phyloP scores from a whole-genome alignment of 2,113 vertebrate genomes.

The Phalacrocorax carbo region DNA sequence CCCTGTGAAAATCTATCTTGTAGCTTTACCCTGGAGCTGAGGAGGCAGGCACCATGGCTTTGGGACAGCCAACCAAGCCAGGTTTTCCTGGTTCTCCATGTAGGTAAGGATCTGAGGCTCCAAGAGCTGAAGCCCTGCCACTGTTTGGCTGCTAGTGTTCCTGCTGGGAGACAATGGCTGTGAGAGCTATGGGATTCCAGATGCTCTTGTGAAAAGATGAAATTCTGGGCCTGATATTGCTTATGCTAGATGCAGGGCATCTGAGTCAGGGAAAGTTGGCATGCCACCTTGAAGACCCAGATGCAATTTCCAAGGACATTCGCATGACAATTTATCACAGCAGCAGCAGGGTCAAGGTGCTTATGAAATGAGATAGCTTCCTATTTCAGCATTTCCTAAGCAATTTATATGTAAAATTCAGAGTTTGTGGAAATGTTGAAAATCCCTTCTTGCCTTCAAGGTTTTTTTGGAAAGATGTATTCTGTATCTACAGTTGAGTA shows the following conservation, averaged over 20 bases:
- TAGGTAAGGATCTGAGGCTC: neutral
- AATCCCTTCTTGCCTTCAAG: neutral
- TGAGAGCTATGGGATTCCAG: neutral
- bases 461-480: neutral
- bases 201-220: neutral
- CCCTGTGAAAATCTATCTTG: neutral
- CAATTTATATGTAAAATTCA: neutral
- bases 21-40: neutral
- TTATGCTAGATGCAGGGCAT: neutral
- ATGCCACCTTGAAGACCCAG: neutral
- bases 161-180: neutral
- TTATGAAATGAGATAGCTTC: neutral
- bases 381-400: neutral
- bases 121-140: neutral
- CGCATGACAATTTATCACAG: neutral
- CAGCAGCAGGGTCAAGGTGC: neutral
- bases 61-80: neutral
- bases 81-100: neutral
- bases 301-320: neutral
- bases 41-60: fast-evolving
- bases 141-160: neutral
- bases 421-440: neutral
- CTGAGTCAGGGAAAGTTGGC: fast-evolving
- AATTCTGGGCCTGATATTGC: neutral
- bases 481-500: neutral